Conservation (phyloP, 2,888 invertebrate species). For the Scaeva pyrastri region DNA sequence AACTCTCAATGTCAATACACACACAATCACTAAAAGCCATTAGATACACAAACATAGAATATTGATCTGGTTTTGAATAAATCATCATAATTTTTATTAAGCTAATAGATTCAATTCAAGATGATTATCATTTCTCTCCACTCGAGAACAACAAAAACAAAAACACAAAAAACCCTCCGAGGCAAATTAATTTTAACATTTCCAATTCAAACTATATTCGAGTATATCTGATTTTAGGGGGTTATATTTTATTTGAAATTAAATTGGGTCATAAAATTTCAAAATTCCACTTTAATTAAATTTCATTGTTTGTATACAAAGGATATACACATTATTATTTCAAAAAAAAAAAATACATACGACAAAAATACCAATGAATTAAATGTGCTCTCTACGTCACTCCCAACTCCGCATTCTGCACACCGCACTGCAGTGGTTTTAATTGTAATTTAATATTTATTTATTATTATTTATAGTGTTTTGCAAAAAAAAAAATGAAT, state of each 20-base stretch:
- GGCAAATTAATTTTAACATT: background rate
- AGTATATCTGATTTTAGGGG: too few relatives aligned
- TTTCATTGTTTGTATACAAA: conserved; percentile 21
- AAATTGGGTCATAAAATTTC: conserved; percentile 9
- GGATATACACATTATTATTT: background rate
- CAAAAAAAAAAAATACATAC: background rate
- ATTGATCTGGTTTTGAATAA: too few relatives aligned
- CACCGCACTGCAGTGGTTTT: background rate
- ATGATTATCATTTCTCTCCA: background rate
- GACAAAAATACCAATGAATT: background rate
- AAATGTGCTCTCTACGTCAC: background rate
- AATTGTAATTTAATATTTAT: conserved; percentile 24
- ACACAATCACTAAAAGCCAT: too few relatives aligned
- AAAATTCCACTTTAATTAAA: conserved; percentile 24
- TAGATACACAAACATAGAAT: too few relatives aligned
- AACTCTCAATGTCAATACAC: too few relatives aligned
- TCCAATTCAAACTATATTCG: background rate
- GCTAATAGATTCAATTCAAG: background rate
- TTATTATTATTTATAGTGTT: background rate
- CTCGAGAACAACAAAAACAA: too few relatives aligned
- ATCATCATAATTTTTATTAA: too few relatives aligned
- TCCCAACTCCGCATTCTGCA: too few relatives aligned
- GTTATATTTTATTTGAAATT: conserved; percentile 13
- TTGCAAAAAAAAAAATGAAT: background rate
- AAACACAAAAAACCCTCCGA: background rate